Percentiles rank a stretch among this genome's conserved stretches.
Evolutionary conservation across 2,113 vertebrate genomes (phyloP).

Genomic region (Phalacrocorax carbo): DNA sequence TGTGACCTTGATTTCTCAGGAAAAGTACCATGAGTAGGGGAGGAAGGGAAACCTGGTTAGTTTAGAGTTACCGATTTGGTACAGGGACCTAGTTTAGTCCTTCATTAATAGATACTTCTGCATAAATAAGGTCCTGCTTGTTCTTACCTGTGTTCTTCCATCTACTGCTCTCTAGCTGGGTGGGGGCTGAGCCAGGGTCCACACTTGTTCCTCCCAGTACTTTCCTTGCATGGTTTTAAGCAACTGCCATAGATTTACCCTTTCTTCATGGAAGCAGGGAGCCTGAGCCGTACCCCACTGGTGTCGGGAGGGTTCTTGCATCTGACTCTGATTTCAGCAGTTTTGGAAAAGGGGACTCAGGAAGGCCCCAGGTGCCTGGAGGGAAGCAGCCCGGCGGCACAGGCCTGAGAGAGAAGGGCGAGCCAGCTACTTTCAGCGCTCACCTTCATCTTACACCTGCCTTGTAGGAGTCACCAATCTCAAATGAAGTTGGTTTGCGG

Average conservation of each 20-base stretch:
- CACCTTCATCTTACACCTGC: neutral
- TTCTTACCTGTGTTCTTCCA: neutral
- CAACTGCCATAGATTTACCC: neutral
- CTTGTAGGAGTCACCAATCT: neutral
- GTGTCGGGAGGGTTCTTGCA: neutral
- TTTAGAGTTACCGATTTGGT: neutral
- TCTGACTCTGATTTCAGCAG: neutral
- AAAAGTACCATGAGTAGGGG: neutral
- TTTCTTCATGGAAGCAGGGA: neutral
- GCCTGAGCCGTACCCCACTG: neutral
- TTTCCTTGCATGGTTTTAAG: neutral
- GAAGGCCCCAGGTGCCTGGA: neutral
- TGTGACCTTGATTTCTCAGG: neutral
- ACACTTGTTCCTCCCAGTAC: neutral
- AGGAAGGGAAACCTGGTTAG: neutral
- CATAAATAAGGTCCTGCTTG: neutral
- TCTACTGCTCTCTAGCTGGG: neutral
- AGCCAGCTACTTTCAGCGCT: neutral
- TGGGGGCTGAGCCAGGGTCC: neutral
- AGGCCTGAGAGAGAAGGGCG: neutral
- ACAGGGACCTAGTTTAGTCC: neutral
- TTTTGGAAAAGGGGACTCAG: neutral
- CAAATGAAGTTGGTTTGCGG: neutral
- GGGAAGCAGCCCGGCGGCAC: neutral
- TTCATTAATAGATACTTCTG: neutral